A percentile compares a stretch with the other conserved stretches of the same genome.
Conservation (phyloP, 2,113 vertebrate species). For the Crotophaga sulcirostris region DNA sequence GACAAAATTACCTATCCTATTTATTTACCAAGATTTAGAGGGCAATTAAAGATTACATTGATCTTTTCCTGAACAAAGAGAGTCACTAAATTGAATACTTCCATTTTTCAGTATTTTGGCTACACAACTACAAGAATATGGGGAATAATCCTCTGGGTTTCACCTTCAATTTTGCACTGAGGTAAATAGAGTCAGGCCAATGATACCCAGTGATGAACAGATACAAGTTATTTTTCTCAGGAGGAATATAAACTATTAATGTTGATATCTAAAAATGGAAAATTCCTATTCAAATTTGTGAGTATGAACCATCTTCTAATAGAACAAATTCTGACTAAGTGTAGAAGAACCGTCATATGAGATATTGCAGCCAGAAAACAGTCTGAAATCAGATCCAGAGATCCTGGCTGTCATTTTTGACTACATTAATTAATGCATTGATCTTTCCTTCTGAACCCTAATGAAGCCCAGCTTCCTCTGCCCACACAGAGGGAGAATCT, state of each 20-base stretch:
- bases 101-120: neutral
- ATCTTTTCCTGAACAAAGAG: neutral
- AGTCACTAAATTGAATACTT: neutral
- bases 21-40: neutral
- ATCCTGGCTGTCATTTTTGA: constrained; percentile 7
- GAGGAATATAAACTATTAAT: neutral
- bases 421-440: constrained; percentile 17
- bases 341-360: neutral
- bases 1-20: neutral
- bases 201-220: neutral
- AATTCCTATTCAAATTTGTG: neutral
- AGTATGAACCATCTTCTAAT: neutral
- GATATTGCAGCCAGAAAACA: neutral
- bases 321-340: neutral
- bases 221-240: neutral
- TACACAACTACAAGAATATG: neutral
- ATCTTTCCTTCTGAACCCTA: constrained; percentile 31
- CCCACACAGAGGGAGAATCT: neutral
- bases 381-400: neutral
- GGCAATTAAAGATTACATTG: neutral
- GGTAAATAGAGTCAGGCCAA: neutral
- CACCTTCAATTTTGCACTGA: neutral
- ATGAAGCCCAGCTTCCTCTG: constrained; percentile 12
- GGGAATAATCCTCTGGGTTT: neutral
- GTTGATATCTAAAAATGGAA: neutral